phyloP scores from a whole-genome alignment of 1,140 invertebrate species.

The Tetragnatha versicolor region DNA sequence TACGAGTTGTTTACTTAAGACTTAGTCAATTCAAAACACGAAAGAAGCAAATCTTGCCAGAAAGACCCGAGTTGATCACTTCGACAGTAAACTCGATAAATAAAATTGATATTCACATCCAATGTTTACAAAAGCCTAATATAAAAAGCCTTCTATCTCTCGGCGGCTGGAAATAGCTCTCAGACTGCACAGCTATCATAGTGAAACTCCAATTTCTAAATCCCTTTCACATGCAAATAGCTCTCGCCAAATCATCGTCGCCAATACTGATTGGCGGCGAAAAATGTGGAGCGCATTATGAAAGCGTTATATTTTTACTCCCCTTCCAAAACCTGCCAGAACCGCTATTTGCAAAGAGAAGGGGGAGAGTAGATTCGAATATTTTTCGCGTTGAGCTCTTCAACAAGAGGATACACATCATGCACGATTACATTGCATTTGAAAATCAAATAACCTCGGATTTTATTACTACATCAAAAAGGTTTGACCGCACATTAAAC shows the following conservation, averaged over 20 bases:
- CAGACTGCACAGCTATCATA: constrained; percentile 10
- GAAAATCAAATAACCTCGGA: constrained; percentile 30
- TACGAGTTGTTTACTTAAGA: too few species aligned
- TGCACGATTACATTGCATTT: constrained; percentile 16
- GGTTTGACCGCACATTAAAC: constrained; percentile 30
- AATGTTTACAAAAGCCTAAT: too few species aligned
- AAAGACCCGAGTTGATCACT: too few species aligned
- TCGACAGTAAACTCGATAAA: too few species aligned
- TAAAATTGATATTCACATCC: too few species aligned
- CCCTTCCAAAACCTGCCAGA: background rate
- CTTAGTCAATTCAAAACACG: too few species aligned
- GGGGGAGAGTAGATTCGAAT: constrained; percentile 15
- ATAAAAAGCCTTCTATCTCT: too few species aligned
- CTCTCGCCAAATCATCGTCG: constrained; percentile 6
- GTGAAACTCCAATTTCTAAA: background rate
- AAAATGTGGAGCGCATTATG: constrained; percentile 38
- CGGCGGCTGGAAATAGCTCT: too few species aligned
- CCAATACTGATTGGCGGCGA: background rate
- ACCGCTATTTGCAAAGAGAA: constrained; percentile 15
- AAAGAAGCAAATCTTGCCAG: too few species aligned
- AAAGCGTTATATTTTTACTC: constrained; percentile 31
- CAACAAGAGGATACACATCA: background rate
- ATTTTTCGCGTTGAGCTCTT: constrained; percentile 23
- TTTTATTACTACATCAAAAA: constrained; percentile 36
- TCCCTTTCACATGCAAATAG: constrained; percentile 24